Evolutionary conservation across 2,113 vertebrate genomes (phyloP).

Genomic region (Vimba vimba): DNA sequence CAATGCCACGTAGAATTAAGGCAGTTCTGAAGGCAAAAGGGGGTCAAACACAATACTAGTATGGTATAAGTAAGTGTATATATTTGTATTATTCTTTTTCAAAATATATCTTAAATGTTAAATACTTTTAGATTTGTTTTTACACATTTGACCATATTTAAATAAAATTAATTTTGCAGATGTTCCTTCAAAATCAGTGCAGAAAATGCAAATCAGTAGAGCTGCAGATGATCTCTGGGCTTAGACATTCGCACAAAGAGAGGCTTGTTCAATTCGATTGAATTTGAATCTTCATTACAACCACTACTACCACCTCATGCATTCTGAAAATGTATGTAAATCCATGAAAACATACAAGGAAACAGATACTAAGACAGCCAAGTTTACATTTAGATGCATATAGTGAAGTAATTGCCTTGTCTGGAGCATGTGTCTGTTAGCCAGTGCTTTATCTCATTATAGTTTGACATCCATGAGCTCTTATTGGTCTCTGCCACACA

Average conservation of each 20-base stretch:
- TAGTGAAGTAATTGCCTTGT: slow-evolving; percentile 7
- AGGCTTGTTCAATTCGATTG: not conserved
- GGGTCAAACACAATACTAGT: too few species aligned
- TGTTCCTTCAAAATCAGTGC: not conserved
- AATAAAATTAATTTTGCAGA: too few species aligned
- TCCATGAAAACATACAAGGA: not conserved
- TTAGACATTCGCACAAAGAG: not conserved
- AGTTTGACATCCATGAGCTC: slow-evolving; percentile 7
- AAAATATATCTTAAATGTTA: too few species aligned
- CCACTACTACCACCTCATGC: not conserved
- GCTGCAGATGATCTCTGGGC: not conserved
- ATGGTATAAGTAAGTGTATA: too few species aligned
- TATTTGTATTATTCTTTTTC: too few species aligned
- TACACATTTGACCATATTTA: too few species aligned
- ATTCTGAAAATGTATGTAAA: not conserved
- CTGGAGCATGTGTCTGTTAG: slow-evolving; percentile 7
- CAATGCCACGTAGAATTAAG: too few species aligned
- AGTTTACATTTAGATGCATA: slow-evolving; percentile 6
- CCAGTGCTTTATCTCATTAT: slow-evolving; percentile 24
- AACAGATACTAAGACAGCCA: not conserved
- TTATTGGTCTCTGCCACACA: slow-evolving; percentile 22
- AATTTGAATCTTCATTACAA: not conserved
- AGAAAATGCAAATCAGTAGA: not conserved
- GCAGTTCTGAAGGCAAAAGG: too few species aligned
- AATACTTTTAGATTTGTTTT: too few species aligned